Base-by-base conservation (phyloP, 1,140 invertebrate genomes). In the Catajapyx aquilonaris region DNA sequence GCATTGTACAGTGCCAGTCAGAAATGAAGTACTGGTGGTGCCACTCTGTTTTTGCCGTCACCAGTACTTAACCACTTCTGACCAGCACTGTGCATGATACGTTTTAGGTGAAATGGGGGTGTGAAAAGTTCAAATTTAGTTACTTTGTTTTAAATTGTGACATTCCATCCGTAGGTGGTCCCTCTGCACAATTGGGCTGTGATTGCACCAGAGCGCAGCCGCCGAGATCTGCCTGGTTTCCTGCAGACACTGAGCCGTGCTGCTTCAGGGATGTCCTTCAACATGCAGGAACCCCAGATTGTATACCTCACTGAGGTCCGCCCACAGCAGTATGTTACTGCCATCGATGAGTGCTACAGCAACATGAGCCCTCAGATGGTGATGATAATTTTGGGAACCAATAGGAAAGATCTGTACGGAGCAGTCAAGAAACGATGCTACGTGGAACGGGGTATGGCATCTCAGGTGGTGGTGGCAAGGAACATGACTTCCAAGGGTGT, bases 341-440 rank as follows among this genome's bases (percentile, higher is more conserved):
- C n/a, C n/a, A n/a, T n/a, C n/a, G n/a, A n/a, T n/a, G n/a, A n/a
- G n/a, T n/a, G n/a, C n/a, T n/a, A n/a, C n/a, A n/a, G n/a, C n/a
- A n/a, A n/a, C n/a, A n/a, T n/a, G n/a, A n/a, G n/a, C n/a, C 68
- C 71, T 0, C 58, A 68, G 3, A 39, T 83, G 2, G 64, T 84
- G 5, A 50, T 80, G 19, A 71, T 69, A 34, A 48, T 85, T 0
- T 63, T 83, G 1, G 62, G 69, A 0, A 74, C 72, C 20, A 73
- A 72, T 39, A 65, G 70, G 32, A 49, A 64, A 5, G 83, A 90
- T 51, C 56, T 64, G 15, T 93, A 93, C 46, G 60, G 68, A 20
- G 73, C 76, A 0, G 76, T 93, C 2, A 93, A 94, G 47, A 84
- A 84, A 47, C 73, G 83, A 30, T 79, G 77, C 40, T 78, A 68